phyloP scores from a whole-genome alignment of 1,140 invertebrate genomes.

The Amyelois transitella region DNA sequence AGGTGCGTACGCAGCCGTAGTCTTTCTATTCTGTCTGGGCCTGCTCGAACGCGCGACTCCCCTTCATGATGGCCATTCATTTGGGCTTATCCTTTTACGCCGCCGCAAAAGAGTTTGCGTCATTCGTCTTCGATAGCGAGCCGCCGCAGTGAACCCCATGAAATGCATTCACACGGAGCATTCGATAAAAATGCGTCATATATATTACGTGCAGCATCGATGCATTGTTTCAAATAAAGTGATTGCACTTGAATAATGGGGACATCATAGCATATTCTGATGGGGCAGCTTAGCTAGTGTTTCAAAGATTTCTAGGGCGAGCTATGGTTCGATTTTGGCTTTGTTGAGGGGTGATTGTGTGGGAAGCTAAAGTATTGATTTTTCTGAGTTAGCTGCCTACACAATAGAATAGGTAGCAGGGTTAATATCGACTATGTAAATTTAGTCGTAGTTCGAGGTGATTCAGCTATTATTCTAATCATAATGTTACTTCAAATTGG shows the following conservation, averaged over 20 bases:
- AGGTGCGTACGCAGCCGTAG: constrained; percentile 93
- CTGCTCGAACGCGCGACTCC: constrained; percentile 79
- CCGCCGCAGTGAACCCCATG: constrained; percentile 40
- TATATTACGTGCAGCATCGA: constrained; percentile 1
- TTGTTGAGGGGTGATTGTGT: constrained; percentile 21
- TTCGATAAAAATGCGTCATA: constrained; percentile 47
- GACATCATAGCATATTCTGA: constrained; percentile 20
- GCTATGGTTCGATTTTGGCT: neutral
- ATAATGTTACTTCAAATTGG: neutral
- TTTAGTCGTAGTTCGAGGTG: constrained; percentile 2
- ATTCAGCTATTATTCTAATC: constrained; percentile 2
- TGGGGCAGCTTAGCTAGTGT: constrained; percentile 3
- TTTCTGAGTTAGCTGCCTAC: constrained; percentile 46
- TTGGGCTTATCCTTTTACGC: constrained; percentile 73
- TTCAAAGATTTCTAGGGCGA: neutral
- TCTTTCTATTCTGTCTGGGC: constrained; percentile 87
- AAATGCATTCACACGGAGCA: constrained; percentile 63
- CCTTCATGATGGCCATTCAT: constrained; percentile 74
- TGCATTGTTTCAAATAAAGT: neutral
- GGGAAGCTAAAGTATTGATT: constrained; percentile 62
- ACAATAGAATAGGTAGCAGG: constrained; percentile 31
- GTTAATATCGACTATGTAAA: constrained; percentile 4
- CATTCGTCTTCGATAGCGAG: constrained; percentile 63
- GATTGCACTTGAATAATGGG: constrained; percentile 8
- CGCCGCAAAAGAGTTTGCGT: constrained; percentile 71